Percentiles rank a stretch among this genome's conserved stretches.
Conservation (phyloP, 2,888 invertebrate species). For the Chalcis sispes region DNA sequence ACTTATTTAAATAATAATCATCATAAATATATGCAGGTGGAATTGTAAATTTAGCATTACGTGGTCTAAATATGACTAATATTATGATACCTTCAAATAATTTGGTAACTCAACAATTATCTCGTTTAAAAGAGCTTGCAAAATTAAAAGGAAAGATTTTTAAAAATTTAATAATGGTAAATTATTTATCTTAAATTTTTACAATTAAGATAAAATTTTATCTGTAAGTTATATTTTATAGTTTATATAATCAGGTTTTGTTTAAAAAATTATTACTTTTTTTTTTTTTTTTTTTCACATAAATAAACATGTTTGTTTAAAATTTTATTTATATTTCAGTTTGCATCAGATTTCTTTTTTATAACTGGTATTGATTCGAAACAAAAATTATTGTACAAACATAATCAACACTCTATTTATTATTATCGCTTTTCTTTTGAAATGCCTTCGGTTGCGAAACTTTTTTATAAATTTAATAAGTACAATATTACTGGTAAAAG, state of each 20-base stretch:
- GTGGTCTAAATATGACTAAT: too few species aligned
- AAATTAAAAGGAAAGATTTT: neutral
- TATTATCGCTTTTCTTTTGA: constrained; percentile 39
- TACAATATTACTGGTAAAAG: neutral
- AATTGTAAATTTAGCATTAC: neutral
- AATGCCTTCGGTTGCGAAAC: neutral
- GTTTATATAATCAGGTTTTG: too few species aligned
- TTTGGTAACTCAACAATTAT: too few species aligned
- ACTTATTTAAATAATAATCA: too few species aligned
- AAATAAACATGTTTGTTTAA: neutral
- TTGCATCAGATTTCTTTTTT: constrained; percentile 13
- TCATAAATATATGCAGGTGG: too few species aligned
- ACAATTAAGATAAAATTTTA: too few species aligned
- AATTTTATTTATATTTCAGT: neutral
- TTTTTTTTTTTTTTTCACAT: too few species aligned
- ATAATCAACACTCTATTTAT: constrained; percentile 32
- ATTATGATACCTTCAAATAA: neutral
- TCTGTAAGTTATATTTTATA: too few species aligned
- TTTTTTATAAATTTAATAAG: neutral
- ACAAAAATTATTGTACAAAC: constrained; percentile 5
- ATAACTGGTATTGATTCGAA: constrained; percentile 38
- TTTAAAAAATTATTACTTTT: too few species aligned
- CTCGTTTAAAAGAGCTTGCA: neutral
- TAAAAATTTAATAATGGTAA: constrained; percentile 10
- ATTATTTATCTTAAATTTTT: too few species aligned